Evolutionary conservation across 2,113 vertebrate species (phyloP).

Genomic region (Lepus europaeus): DNA sequence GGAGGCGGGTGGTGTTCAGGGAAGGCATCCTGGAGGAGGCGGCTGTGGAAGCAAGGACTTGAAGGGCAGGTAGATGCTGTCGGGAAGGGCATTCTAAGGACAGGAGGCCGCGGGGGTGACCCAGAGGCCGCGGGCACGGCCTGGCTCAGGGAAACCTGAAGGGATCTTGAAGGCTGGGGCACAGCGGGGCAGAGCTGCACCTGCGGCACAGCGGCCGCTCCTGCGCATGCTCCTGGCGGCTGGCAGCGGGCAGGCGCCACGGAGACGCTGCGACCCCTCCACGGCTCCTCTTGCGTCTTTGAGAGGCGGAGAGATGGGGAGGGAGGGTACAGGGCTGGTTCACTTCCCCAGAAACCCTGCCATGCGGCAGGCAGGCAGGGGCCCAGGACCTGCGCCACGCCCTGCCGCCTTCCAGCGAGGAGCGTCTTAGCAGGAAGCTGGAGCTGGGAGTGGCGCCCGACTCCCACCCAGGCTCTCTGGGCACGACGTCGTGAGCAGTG

Average conservation of each 20-base stretch:
- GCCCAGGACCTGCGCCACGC: too few species aligned
- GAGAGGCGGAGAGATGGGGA: too few species aligned
- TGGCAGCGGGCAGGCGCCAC: rapidly evolving
- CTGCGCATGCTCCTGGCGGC: neutral
- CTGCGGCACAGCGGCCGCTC: rapidly evolving
- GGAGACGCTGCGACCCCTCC: neutral
- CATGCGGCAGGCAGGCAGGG: too few species aligned
- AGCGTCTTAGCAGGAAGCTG: too few species aligned
- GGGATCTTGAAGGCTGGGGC: too few species aligned
- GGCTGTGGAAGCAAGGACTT: neutral
- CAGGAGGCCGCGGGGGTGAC: neutral
- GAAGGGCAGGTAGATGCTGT: neutral
- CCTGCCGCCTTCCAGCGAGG: too few species aligned
- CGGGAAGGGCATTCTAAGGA: neutral
- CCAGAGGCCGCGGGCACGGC: neutral
- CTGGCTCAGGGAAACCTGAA: rapidly evolving
- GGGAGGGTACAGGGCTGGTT: too few species aligned
- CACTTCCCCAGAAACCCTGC: too few species aligned
- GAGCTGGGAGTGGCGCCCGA: too few species aligned
- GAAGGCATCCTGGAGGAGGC: conserved; percentile 57
- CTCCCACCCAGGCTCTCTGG: too few species aligned
- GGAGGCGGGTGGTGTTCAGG: conserved; percentile 17
- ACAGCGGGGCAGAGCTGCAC: rapidly evolving
- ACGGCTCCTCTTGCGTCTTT: too few species aligned
- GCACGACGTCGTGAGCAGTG: too few species aligned